Conservation (phyloP, 1,140 invertebrate genomes). For the Druon quercuslanigerum region DNA sequence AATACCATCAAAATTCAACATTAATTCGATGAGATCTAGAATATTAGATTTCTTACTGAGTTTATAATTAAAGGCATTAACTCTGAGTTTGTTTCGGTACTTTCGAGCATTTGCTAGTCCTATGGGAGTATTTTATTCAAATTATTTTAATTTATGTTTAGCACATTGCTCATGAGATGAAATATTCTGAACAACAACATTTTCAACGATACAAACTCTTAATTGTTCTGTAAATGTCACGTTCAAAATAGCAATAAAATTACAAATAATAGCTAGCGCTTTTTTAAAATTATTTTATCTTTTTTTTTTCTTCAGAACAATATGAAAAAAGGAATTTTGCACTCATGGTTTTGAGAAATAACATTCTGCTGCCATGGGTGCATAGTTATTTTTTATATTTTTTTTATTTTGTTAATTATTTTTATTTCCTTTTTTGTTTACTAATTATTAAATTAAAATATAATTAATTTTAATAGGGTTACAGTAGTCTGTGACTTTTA, state of each 20-base stretch:
- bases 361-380: neutral
- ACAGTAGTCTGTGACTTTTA: too few species aligned
- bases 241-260: too few species aligned
- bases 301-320: neutral
- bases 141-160: slow-evolving; percentile 24
- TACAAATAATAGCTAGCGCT: too few species aligned
- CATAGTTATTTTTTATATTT: neutral
- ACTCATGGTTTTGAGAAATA: slow-evolving; percentile 7
- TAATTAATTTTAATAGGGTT: too few species aligned
- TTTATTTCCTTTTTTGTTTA: neutral
- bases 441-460: neutral
- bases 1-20: too few species aligned
- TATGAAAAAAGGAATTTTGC: slow-evolving; percentile 1
- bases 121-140: slow-evolving; percentile 20
- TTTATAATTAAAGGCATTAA: neutral
- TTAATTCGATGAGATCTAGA: too few species aligned
- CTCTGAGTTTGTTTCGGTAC: neutral
- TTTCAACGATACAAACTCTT: too few species aligned
- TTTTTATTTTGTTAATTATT: neutral
- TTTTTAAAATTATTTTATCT: neutral
- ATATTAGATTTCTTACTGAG: neutral
- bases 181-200: neutral
- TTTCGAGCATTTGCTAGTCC: neutral
- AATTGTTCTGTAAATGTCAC: too few species aligned
- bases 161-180: neutral